Conservation (phyloP, 2,113 vertebrate species). For the Octodon degus region DNA sequence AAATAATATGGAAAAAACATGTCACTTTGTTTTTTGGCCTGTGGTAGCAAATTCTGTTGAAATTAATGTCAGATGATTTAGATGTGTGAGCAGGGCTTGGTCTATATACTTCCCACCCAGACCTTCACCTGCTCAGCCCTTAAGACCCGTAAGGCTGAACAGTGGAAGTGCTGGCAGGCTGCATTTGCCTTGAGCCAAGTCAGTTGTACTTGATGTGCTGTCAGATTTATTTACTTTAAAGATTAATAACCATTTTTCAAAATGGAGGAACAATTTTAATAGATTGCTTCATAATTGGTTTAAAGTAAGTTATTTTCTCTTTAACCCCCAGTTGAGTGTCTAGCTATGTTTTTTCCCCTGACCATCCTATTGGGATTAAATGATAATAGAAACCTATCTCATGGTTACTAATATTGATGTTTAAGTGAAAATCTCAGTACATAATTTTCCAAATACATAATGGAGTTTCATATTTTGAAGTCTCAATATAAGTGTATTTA, state of each 20-base stretch:
- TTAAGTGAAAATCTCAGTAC: neutral
- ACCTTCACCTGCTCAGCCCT: neutral
- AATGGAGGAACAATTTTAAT: neutral
- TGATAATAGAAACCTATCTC: neutral
- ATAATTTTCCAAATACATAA: conserved; percentile 37
- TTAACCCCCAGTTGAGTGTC: neutral
- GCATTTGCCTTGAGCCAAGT: neutral
- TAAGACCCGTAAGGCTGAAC: neutral
- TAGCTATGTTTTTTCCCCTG: neutral
- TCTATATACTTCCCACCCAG: no score
- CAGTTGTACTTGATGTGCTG: neutral
- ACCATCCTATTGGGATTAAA: neutral
- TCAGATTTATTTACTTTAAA: neutral
- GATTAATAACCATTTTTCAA: neutral
- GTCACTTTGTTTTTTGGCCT: neutral
- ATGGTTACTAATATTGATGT: neutral
- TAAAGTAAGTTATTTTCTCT: neutral
- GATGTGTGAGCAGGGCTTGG: neutral
- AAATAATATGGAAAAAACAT: neutral
- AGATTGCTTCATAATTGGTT: conserved; percentile 48
- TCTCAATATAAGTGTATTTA: conserved; percentile 58
- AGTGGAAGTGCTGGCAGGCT: neutral
- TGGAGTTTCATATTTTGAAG: conserved; percentile 53
- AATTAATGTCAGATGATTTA: neutral
- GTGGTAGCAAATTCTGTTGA: conserved; percentile 14